Evolutionary conservation across 2,888 invertebrate species (phyloP), one percentile per base, ranked within the genome.

Genomic region (Tyria jacobaeae): DNA sequence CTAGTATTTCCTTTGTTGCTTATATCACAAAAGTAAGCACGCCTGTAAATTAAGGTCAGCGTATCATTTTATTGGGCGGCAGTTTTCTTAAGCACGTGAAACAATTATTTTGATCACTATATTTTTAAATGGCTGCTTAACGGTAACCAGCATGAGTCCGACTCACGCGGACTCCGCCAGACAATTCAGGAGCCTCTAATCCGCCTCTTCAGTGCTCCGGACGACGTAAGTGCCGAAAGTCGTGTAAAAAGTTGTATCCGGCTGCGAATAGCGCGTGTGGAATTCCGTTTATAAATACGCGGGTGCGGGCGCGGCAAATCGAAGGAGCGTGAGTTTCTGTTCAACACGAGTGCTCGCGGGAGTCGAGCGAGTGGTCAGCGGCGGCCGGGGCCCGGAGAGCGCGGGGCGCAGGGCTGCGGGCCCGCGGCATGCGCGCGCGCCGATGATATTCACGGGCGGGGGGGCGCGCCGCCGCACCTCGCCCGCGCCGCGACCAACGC

Each of bases 161-260:
- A 89, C 80, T 90, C 90, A 90, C 85, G 79, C 83, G 84, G 85
- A 78, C 81, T 84, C 79, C 85, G 87, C 81, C 84, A 92, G 92
- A 91, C 91, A 86, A 86, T 85, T 74, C 84, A 82, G 87, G 79
- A 87, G 83, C 71, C 84, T 80, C 83, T 77, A 83, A 82, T 81
- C 80, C 83, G 86, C 83, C 85, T 88, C 87, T 88, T 90, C 93
- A 94, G 93, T 93, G 88, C 88, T 90, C 87, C 87, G 91, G 83
- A 87, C 89, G 92, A 84, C 91, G 92, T 92, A 93, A 94, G 93
- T 93, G 92, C 90, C 78, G 93, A 91, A 89, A 92, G 92, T 92
- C 93, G 93, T 92, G 93, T 92, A 91, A 92, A 92, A 92, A 92
- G 92, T 90, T 89, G 91, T 92, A 93, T 91, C 92, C 92, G 91